These are phyloP conservation scores for Tetranychus piercei DNA, from an alignment of 2,888 invertebrate genomes.

Conservation along the genomic window DNA sequence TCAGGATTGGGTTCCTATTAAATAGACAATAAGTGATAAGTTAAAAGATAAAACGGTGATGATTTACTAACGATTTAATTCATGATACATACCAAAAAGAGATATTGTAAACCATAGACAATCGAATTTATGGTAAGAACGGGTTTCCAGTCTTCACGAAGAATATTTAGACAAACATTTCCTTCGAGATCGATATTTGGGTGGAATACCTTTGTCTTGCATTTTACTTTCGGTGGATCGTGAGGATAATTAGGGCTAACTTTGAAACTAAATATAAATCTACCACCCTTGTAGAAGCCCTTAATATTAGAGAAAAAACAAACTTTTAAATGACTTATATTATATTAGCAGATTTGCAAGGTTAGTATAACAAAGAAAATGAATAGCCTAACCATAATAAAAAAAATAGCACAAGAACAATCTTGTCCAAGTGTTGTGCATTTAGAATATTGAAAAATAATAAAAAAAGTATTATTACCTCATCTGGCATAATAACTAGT, in stretches of 20 bases:
- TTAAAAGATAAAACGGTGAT: neutral
- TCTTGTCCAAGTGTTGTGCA: no score
- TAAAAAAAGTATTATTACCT: slow-evolving; percentile 40
- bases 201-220: slow-evolving; percentile 83
- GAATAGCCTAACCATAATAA: slow-evolving; percentile 35
- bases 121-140: slow-evolving; percentile 92
- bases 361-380: neutral
- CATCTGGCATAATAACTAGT: slow-evolving; percentile 86
- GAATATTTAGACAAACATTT: slow-evolving; percentile 89
- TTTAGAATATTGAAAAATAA: neutral
- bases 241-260: slow-evolving; percentile 94
- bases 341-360: neutral
- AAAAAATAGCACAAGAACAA: no score
- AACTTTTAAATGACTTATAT: neutral
- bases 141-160: slow-evolving; percentile 83
- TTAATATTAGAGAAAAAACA: neutral
- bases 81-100: slow-evolving; percentile 55
- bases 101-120: slow-evolving; percentile 89
- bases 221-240: slow-evolving; percentile 95
- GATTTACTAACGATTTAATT: no score
- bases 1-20: slow-evolving; percentile 5
- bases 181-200: slow-evolving; percentile 96
- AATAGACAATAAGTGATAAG: slow-evolving; percentile 43
- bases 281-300: slow-evolving; percentile 46
- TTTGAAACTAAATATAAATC: slow-evolving; percentile 90